These are phyloP conservation scores for Pachyramphus minor DNA, from an alignment of 2,113 vertebrate species.

Conservation along the genomic window DNA sequence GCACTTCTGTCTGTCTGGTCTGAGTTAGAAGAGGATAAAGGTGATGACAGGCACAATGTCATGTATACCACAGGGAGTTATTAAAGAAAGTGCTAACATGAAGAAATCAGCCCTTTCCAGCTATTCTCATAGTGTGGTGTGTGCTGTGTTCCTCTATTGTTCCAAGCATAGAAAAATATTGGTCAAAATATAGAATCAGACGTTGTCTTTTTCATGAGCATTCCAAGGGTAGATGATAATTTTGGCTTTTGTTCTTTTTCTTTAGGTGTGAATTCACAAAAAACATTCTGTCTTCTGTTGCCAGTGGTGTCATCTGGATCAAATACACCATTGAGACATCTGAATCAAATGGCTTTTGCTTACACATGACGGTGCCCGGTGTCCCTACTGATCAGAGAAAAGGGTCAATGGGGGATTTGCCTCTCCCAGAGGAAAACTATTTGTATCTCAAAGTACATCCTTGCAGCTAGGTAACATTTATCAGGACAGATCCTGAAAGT, in stretches of 20 bases:
- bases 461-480: background rate
- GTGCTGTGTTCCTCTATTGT: background rate
- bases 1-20: background rate
- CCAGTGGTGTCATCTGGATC: background rate
- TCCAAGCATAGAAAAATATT: background rate
- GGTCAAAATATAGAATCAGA: background rate
- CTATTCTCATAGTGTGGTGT: background rate
- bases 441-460: background rate
- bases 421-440: background rate
- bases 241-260: background rate
- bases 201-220: background rate
- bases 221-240: background rate
- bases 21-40: slow-evolving; percentile 31
- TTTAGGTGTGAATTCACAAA: background rate
- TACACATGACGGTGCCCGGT: background rate
- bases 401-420: background rate
- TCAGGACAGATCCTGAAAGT: background rate
- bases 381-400: background rate
- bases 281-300: background rate
- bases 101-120: slow-evolving; percentile 15
- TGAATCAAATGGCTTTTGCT: background rate
- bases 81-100: background rate
- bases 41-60: background rate
- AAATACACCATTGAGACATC: background rate
- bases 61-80: background rate